These are phyloP conservation scores for Hestina assimilis DNA, from an alignment of 1,140 invertebrate species.

Conservation along the genomic window DNA sequence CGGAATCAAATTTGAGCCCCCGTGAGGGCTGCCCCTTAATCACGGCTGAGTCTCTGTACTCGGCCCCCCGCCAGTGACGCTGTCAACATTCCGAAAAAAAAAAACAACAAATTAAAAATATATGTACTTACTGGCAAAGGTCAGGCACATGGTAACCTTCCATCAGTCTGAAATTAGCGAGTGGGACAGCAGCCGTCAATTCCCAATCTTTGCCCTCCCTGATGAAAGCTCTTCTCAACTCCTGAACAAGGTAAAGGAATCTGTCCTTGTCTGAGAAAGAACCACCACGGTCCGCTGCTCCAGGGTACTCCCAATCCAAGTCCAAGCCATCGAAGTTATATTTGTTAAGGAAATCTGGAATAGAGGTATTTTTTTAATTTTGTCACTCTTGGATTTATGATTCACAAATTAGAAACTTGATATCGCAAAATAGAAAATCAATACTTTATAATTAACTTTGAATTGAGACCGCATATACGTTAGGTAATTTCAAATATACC, in stretches of 20 bases:
- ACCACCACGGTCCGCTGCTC: slow-evolving; percentile 90
- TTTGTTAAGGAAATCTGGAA: slow-evolving; percentile 84
- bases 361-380: too few relatives aligned
- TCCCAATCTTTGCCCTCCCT: slow-evolving; percentile 87
- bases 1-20: too few relatives aligned
- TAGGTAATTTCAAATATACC: too few relatives aligned
- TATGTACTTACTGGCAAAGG: slow-evolving; percentile 86
- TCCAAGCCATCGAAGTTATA: slow-evolving; percentile 91
- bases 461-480: too few relatives aligned
- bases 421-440: not conserved
- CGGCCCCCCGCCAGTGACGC: too few relatives aligned
- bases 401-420: too few relatives aligned
- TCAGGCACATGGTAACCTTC: slow-evolving; percentile 94
- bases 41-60: too few relatives aligned
- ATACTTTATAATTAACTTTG: too few relatives aligned
- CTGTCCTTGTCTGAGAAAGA: slow-evolving; percentile 89
- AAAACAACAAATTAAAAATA: too few relatives aligned
- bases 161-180: slow-evolving; percentile 90
- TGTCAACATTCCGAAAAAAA: too few relatives aligned
- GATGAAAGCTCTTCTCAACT: slow-evolving; percentile 88
- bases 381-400: too few relatives aligned
- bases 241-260: slow-evolving; percentile 91
- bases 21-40: too few relatives aligned
- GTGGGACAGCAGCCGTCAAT: slow-evolving; percentile 91
- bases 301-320: slow-evolving; percentile 93